Evolutionary conservation across 2,797 vertebrate species (phyloP), one percentile per base, ranked within the genome.

Genomic region (Coilia nasus): DNA sequence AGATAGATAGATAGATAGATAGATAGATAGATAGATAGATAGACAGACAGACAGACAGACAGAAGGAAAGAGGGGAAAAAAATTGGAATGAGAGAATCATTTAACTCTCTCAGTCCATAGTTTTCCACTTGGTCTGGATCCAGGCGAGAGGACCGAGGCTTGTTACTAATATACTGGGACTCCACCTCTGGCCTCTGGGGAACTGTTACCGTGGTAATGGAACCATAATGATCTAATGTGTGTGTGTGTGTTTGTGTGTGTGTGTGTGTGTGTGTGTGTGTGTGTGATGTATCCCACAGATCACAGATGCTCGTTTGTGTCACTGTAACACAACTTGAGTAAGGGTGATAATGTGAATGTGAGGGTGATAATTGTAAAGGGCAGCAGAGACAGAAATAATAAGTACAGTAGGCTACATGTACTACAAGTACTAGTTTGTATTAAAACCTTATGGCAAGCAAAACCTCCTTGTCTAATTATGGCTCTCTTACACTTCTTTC

Each of bases 261-360:
- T 80, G 88, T 81, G 56, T 80, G 50, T 67, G n/a, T 88, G 86
- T 90, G 62, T 46, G 47, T 21, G 31, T 23, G 54, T 59, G 21
- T 64, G 47, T 80, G n/a, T 67, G 21, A n/a, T 35, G 83, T 35
- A 9, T 31, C 47, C 35, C 25, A 78, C 19, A 78, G 41, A 78
- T 6, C 31, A 78, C 35, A 78, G 31, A 7, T 44, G 3, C 23
- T 12, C 21, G 31, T 78, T 78, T 78, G 9, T 21, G 19, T 54
- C 50, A 54, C 31, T 78, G 35, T 75, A 75, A 35, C 11, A 17
- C 31, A 17, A 17, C 67, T 35, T 14, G 15, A 41, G 31, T 75
- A 28, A 35, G 67, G 17, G 31, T 12, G 4, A 7, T 15, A 15
- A 75, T 41, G n/a, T n/a, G n/a, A n/a, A n/a, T n/a, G n/a, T 75